Evolutionary conservation across 2,113 vertebrate genomes (phyloP).

Genomic region (Cottus gobio): DNA sequence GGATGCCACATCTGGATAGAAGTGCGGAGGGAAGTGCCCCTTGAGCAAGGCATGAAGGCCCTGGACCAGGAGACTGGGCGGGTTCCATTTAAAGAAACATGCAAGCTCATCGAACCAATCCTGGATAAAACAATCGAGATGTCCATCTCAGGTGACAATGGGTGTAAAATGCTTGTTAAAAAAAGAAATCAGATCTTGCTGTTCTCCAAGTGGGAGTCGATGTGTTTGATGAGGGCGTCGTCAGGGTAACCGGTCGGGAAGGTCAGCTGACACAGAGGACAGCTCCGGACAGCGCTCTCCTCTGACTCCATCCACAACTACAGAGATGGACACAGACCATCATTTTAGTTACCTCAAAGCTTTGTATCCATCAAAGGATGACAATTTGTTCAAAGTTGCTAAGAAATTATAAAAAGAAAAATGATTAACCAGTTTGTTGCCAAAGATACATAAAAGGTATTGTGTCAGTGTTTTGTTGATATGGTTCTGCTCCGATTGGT

Average conservation of each 20-base stretch:
- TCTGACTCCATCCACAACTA: constrained; percentile 92
- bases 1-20: neutral
- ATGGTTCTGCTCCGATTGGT: too few species aligned
- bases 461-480: neutral
- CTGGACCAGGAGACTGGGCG: neutral
- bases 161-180: neutral
- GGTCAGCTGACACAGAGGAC: constrained; percentile 92
- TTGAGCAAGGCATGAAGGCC: neutral
- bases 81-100: constrained; percentile 22
- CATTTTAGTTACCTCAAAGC: neutral
- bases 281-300: constrained; percentile 90
- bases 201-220: constrained; percentile 95
- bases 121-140: neutral
- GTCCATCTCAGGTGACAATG: neutral
- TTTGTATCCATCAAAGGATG: neutral
- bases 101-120: constrained; percentile 8
- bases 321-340: constrained; percentile 12
- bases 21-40: neutral
- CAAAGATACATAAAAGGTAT: neutral
- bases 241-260: constrained; percentile 94
- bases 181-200: constrained; percentile 90
- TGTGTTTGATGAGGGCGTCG: constrained; percentile 94
- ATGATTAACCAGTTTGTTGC: neutral
- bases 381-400: neutral
- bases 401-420: neutral